These are phyloP conservation scores for Melikaiella ostensackeni DNA, from an alignment of 2,888 invertebrate species.

Conservation along the genomic window DNA sequence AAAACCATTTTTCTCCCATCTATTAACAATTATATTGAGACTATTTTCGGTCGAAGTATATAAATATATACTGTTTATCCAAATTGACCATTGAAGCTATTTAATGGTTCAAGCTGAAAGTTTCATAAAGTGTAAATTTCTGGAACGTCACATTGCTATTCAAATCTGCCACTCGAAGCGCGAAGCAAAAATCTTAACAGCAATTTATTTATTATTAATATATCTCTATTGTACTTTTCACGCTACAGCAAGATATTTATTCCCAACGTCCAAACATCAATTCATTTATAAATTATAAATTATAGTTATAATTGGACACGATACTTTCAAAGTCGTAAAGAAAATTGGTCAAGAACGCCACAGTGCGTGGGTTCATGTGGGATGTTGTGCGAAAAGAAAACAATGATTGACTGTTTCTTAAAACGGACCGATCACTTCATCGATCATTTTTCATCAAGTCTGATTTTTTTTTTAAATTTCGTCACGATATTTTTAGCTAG, in stretches of 20 bases:
- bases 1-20: too few relatives aligned
- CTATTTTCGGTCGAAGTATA: too few relatives aligned
- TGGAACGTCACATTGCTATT: too few relatives aligned
- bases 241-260: neutral
- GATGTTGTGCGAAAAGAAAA: slow-evolving; percentile 25
- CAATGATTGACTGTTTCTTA: slow-evolving; percentile 28
- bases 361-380: slow-evolving; percentile 26
- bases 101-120: too few relatives aligned
- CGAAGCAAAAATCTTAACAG: slow-evolving; percentile 22
- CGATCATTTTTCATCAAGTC: neutral
- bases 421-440: neutral
- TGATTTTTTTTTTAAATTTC: neutral
- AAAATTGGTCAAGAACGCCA: slow-evolving; percentile 34
- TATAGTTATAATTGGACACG: neutral
- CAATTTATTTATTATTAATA: slow-evolving; percentile 27
- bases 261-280: neutral
- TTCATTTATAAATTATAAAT: neutral
- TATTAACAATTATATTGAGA: too few relatives aligned
- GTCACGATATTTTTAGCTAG: neutral
- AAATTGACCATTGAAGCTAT: too few relatives aligned
- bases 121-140: too few relatives aligned
- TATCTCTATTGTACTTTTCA: slow-evolving; percentile 32
- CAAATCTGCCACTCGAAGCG: slow-evolving; percentile 16
- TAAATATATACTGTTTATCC: too few relatives aligned
- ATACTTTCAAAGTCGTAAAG: slow-evolving; percentile 16